phyloP scores from a whole-genome alignment of 1,140 invertebrate genomes.

The Dryas iulia region DNA sequence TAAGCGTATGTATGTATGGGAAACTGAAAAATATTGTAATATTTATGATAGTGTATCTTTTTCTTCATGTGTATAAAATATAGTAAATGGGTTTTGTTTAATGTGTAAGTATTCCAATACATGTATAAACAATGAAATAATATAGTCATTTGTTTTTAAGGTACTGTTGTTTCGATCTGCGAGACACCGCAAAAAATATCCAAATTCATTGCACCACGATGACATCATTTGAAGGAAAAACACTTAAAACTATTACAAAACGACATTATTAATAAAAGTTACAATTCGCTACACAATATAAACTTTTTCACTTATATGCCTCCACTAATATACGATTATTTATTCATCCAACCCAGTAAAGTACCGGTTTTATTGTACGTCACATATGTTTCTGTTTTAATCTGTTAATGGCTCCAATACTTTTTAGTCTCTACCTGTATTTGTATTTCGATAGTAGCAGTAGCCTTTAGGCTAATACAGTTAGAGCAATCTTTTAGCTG shows the following conservation, averaged over 20 bases:
- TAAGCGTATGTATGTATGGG: neutral
- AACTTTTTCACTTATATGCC: neutral
- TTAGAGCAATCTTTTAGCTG: neutral
- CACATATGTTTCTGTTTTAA: slow-evolving; percentile 57
- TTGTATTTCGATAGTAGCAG: neutral
- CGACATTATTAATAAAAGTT: too few species aligned
- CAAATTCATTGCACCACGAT: too few species aligned
- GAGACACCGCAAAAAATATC: too few species aligned
- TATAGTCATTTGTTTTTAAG: too few species aligned
- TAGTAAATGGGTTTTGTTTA: too few species aligned
- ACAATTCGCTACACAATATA: neutral
- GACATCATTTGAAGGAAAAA: too few species aligned
- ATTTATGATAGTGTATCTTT: too few species aligned
- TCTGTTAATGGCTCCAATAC: slow-evolving; percentile 48
- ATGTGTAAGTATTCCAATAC: too few species aligned
- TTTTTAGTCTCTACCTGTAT: neutral
- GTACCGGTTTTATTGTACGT: slow-evolving; percentile 24
- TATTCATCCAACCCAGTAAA: slow-evolving; percentile 3
- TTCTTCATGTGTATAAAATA: too few species aligned
- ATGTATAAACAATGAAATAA: too few species aligned
- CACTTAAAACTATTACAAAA: too few species aligned
- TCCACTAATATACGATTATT: neutral
- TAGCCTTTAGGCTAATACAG: neutral
- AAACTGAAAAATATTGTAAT: neutral
- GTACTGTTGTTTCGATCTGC: too few species aligned